Evolutionary conservation across 2,888 invertebrate genomes (phyloP), one percentile per base, ranked within the genome.

Genomic region (Lithophane socia): DNA sequence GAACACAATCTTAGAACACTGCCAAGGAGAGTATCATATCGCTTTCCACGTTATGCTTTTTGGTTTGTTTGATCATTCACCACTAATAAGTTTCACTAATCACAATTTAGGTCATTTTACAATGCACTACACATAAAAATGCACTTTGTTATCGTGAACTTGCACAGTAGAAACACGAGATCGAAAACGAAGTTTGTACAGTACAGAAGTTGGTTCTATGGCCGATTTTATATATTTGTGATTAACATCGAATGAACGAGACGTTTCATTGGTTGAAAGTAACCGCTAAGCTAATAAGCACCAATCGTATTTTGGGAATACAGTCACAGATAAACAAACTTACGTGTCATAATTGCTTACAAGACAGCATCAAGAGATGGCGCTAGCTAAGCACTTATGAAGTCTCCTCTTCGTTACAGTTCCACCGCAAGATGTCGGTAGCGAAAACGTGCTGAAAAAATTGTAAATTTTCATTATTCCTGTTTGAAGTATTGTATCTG

Each of bases 1-100:
- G 94, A 95, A 87, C 94, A 97, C 97, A 97, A 96, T 97, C 97
- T 97, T 94, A 97, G 96, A 94, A 96, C 97, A 96, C 97, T 97
- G 96, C 96, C 92, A 96, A 97, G 97, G 97, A 97, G 93, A 95
- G 96, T 96, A 94, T 94, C 96, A 97, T 93, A 96, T 96, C 96
- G 96, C 95, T 93, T 93, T 92, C 87, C 92, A 93, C 93, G 92
- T 90, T 92, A 89, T 89, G 88, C 86, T 89, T 87, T 87, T 90
- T 88, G 85, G 87, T 92, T 93, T 92, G 86, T 93, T 92, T 91
- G 85, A 80, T 84, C 90, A 87, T 89, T 88, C 89, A 91, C 91
- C 92, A 93, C 92, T 89, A 90, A 90, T 91, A 91, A 90, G 90
- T 93, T 88, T 91, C 93, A 94, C 92, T 92, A 89, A 93, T 90